phyloP scores from a whole-genome alignment of 2,797 vertebrate species.

The Typhlichthys eigenmanni region DNA sequence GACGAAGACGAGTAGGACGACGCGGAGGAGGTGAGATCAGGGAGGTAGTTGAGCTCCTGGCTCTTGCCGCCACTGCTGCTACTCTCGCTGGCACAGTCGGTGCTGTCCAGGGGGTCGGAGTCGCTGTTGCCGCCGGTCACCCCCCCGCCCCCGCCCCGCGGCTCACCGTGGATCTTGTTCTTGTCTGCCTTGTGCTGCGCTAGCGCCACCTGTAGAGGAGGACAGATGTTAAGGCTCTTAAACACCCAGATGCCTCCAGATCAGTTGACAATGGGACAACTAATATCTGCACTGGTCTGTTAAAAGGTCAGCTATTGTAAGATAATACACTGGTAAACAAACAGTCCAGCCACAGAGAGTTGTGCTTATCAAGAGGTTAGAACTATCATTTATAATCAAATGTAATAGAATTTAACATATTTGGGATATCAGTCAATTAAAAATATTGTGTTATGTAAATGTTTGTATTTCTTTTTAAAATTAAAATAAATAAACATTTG shows the following conservation, averaged over 20 bases:
- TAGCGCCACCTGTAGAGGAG: conserved; percentile 80
- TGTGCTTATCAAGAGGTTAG: too few species aligned
- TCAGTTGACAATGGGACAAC: too few species aligned
- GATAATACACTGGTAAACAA: neutral
- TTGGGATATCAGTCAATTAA: too few species aligned
- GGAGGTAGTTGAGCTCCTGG: conserved; percentile 92
- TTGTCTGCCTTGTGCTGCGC: conserved; percentile 96
- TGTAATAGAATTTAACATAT: too few species aligned
- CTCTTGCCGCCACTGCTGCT: conserved; percentile 93
- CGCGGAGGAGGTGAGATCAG: conserved; percentile 73
- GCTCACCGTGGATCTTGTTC: conserved; percentile 97
- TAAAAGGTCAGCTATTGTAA: neutral
- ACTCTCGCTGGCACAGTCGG: conserved; percentile 95
- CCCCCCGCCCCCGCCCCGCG: conserved; percentile 88
- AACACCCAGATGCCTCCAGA: too few species aligned
- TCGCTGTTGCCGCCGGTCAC: conserved; percentile 89
- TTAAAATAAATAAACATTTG: too few species aligned
- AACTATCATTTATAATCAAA: too few species aligned
- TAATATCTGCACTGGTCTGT: too few species aligned
- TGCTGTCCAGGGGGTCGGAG: conserved; percentile 95
- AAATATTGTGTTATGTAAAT: too few species aligned
- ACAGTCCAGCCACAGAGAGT: too few species aligned
- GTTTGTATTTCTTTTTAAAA: too few species aligned
- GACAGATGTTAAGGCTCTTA: neutral
- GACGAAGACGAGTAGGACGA: conserved; percentile 81